These are phyloP conservation scores for Palloptera scutellata DNA, from an alignment of 2,888 invertebrate species.

Conservation along the genomic window DNA sequence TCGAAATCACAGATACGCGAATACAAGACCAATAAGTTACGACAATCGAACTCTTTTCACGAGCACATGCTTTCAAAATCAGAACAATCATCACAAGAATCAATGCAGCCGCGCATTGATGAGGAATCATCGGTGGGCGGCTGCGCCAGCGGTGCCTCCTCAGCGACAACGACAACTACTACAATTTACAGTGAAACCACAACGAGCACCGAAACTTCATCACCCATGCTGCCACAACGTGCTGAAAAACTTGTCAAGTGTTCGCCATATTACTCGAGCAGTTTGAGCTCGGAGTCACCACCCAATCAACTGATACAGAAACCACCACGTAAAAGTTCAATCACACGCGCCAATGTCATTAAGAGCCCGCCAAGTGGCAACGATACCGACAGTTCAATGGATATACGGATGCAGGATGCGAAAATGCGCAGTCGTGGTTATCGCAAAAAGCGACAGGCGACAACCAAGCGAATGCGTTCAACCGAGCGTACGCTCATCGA, in stretches of 20 bases:
- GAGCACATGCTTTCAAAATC: constrained; percentile 69
- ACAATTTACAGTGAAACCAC: constrained; percentile 68
- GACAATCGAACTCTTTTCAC: constrained; percentile 73
- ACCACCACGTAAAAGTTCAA: constrained; percentile 72
- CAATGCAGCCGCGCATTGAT: constrained; percentile 67
- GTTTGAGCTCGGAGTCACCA: constrained; percentile 77
- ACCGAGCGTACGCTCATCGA: constrained; percentile 60
- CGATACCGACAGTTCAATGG: constrained; percentile 76
- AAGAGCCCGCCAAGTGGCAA: constrained; percentile 79
- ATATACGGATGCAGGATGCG: constrained; percentile 72
- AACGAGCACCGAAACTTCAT: constrained; percentile 60
- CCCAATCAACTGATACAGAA: constrained; percentile 72
- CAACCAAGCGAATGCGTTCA: constrained; percentile 60
- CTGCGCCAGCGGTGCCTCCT: constrained; percentile 61
- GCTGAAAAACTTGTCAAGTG: constrained; percentile 71
- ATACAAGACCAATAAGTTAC: constrained; percentile 70
- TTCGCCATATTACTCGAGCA: constrained; percentile 79
- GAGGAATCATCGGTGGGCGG: constrained; percentile 65
- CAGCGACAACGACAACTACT: constrained; percentile 64
- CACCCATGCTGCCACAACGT: constrained; percentile 60
- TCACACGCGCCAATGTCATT: constrained; percentile 69
- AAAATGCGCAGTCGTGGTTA: constrained; percentile 75
- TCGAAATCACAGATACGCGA: constrained; percentile 73
- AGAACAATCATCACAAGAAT: constrained; percentile 65
- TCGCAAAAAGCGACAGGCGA: constrained; percentile 71